Conservation (phyloP, 2,113 vertebrate genomes). For the Ahaetulla prasina region DNA sequence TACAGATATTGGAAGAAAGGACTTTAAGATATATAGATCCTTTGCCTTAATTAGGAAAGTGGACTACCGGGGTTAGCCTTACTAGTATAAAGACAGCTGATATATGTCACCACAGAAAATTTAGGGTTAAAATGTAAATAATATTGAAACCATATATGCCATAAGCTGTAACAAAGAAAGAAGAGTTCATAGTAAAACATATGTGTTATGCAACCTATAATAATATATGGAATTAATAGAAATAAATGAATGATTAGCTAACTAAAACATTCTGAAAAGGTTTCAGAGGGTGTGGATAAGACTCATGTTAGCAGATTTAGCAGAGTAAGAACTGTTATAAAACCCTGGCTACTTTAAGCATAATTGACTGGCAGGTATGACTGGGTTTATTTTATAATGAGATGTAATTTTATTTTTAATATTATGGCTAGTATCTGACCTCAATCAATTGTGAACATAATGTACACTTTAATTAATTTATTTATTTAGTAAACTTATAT, state of each 20-base stretch:
- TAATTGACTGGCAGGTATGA: not conserved
- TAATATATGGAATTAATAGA: constrained; percentile 26
- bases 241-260: constrained; percentile 37
- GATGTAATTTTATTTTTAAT: not conserved
- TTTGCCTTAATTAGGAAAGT: constrained; percentile 53
- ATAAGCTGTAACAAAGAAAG: not conserved
- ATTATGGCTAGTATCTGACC: not conserved
- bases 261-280: constrained; percentile 31
- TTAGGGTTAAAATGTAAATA: constrained; percentile 23
- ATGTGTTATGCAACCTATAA: constrained; percentile 17
- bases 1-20: not conserved
- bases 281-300: constrained; percentile 19
- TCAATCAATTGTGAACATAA: not conserved
- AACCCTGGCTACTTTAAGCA: not conserved
- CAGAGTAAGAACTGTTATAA: not conserved
- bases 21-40: not conserved
- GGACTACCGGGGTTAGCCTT: constrained; percentile 43
- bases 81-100: constrained; percentile 47
- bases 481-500: not conserved
- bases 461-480: not conserved
- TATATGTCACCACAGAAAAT: constrained; percentile 35
- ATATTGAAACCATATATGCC: constrained; percentile 2
- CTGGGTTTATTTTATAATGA: not conserved
- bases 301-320: constrained; percentile 29
- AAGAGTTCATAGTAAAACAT: not conserved